Conservation (phyloP, 2,113 vertebrate species). For the Pteropus alecto region DNA sequence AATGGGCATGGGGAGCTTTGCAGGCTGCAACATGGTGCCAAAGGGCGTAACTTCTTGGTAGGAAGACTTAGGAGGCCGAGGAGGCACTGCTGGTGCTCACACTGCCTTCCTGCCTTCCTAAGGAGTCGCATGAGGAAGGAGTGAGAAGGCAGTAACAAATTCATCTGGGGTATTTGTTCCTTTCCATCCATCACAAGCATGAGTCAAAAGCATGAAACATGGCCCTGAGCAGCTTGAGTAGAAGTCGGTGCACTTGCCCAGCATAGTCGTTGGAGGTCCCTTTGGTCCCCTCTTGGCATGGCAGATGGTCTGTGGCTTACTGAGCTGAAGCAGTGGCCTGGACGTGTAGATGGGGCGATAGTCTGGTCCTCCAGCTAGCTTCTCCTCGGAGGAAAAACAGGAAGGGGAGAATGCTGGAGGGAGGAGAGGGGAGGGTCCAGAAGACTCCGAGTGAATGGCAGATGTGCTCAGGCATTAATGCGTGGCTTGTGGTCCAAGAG, state of each 20-base stretch:
- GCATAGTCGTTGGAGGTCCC: not conserved
- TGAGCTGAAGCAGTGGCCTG: not conserved
- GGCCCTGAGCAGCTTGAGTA: not conserved
- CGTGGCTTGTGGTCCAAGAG: not conserved
- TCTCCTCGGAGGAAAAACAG: not conserved
- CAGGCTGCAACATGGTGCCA: not conserved
- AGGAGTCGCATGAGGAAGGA: not conserved
- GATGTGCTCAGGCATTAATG: not conserved
- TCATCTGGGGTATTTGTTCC: not conserved
- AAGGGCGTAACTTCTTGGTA: rapidly evolving
- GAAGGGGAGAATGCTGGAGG: not conserved
- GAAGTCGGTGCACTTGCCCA: not conserved
- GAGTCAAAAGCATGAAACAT: not conserved
- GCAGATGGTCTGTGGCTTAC: not conserved
- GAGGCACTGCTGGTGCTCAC: not conserved
- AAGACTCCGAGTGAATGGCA: not conserved
- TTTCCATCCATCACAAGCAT: not conserved
- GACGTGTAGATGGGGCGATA: rapidly evolving
- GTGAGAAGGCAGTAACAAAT: not conserved
- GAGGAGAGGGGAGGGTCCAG: not conserved
- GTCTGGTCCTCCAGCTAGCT: not conserved
- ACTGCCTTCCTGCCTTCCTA: not conserved
- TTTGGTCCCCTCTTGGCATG: not conserved
- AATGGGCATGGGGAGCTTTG: not conserved
- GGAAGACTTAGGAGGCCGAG: not conserved